Base-by-base conservation (phyloP, 2,888 invertebrate genomes). In the Pseudococcus viburni region DNA sequence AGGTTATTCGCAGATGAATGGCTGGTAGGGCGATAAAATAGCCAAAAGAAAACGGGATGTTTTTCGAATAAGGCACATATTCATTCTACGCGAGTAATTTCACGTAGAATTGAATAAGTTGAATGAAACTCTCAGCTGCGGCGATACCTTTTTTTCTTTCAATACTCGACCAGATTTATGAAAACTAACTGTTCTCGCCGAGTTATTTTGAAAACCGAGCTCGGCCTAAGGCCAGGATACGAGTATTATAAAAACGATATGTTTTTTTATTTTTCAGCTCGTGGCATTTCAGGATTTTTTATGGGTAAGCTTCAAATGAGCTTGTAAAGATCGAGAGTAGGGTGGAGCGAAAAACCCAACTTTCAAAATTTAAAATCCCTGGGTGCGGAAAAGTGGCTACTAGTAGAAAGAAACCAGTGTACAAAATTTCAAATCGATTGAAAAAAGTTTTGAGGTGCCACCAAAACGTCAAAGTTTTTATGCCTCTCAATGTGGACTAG, bases 81-180 rank as follows among this genome's bases (percentile, higher is more conserved):
- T 33, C 33, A 26, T 26, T 73, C 15, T 33, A 17, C 73, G 68
- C 11, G 26, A 33, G 73, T 73, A 73, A 73, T 73, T 73, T 73
- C 73, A 73, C 73, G 73, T 33, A 33, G 73, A 73, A 73, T 73
- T 73, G 26, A 73, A 26, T 33, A 73, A 73, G 33, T 33, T 33
- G 73, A 73, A 73, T 73, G 73, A 26, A 73, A 68, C 42, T 42
- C 42, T 42, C 42, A 5, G 42, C 26, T 26, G 7, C 1, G n/a
- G 68, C 22, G 0, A 22, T 73, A 64, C 64, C 19, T 33, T 33
- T 33, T 64, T 22, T 9, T 11, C 11, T 22, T 64, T 22, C 22
- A 64, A 64, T 64, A 64, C 11, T 22, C 8, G 2, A 64, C 15
- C 15, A 64, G 22, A 64, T 22, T 64, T 64, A 64, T 64, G 64